Conservation (phyloP, 2,797 vertebrate genomes). For the Huso huso region DNA sequence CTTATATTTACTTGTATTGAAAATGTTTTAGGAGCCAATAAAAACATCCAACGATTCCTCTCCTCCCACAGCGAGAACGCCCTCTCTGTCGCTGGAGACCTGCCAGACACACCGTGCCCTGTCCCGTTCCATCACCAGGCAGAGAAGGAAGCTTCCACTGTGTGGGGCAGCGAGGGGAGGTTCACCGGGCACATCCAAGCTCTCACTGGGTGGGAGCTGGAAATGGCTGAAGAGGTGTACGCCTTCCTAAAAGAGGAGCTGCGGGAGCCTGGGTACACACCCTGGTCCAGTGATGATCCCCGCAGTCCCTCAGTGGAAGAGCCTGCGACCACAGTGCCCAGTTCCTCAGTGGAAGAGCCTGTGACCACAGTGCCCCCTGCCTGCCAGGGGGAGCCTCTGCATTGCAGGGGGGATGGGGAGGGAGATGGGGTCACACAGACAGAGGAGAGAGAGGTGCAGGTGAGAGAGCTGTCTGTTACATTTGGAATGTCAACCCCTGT, state of each 20-base stretch:
- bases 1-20: too few species aligned
- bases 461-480: too few species aligned
- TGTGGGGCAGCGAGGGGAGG: background rate
- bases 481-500: background rate
- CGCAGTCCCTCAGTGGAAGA: background rate
- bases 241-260: background rate
- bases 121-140: too few species aligned
- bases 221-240: background rate
- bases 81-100: too few species aligned
- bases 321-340: background rate
- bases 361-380: background rate
- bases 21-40: too few species aligned
- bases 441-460: too few species aligned
- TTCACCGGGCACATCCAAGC: background rate
- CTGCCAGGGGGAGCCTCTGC: background rate
- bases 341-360: background rate
- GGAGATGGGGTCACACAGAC: background rate
- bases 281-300: background rate
- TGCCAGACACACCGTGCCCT: too few species aligned
- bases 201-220: background rate
- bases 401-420: background rate
- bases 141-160: too few species aligned
- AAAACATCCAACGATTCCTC: too few species aligned
- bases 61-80: too few species aligned
- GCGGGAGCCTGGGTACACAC: background rate